Evolutionary conservation across 2,797 vertebrate species (phyloP), one percentile per base, ranked within the genome.

Genomic region (Macropodus opercularis): DNA sequence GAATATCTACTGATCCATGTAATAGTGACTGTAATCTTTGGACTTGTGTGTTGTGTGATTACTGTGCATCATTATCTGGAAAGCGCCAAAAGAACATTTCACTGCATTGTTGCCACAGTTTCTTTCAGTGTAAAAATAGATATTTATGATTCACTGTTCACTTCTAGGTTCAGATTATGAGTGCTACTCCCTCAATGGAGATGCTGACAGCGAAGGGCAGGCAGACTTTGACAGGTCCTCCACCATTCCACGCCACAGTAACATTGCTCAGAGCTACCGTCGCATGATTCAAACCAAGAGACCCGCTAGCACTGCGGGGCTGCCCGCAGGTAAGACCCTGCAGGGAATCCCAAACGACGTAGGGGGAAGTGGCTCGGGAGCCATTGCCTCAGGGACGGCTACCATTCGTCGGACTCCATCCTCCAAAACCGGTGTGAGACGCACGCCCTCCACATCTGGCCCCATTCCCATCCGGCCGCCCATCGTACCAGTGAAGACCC

Each of bases 241-340:
- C 82, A 98, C 98, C 74, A 95, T 98, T 81, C 96, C 98, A 0
- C 95, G 96, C 60, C 95, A 98, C 84, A 99, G 98, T 84, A 98
- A 96, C 90, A 94, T 99, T 1, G 97, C 96, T 51, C 96, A 99
- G 91, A 98, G 95, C 88, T 99, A 99, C 85, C 94, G 96, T 12
- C 95, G 96, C 68, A 96, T 99, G 95, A 95, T 98, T 85, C 98
- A 99, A 83, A 97, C 97, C 80, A 98, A 98, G 88, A 93, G 96
- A 18, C 97, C 97, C 0, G 97, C 97, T 47, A 98, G 97, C 67
- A 98, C 96, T 0, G 97, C 96, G 0, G 97, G 97, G 32, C 90
- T 98, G 75, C 95, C 94, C 6, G 90, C 90, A 0, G 92, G 94
- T 46, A 86, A 91, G 50, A 59, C 77, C 27, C 80, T 72, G 23